Base-by-base conservation (phyloP, 2,797 vertebrate genomes). In the Diplodus puntazzo region DNA sequence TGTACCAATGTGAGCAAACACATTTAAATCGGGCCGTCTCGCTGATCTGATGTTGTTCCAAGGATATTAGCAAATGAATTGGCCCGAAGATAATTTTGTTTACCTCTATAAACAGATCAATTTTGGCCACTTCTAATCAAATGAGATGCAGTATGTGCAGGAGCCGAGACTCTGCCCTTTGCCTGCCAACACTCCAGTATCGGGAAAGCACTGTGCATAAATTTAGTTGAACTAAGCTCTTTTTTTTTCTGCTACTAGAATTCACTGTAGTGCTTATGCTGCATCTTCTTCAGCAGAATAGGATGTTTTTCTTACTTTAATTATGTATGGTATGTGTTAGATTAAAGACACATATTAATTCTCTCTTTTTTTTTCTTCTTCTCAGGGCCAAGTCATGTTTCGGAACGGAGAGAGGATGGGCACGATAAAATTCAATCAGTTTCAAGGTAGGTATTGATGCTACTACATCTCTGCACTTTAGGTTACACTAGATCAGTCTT, bases 381-480 rank as follows among this genome's bases (percentile, higher is more conserved):
- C 86, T 58, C 94, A 99, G 98, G 98, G 98, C 86, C 97, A 99
- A 96, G 98, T 99, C 91, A 98, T 99, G 95, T 99, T 99, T 95
- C 96, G 98, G 89, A 99, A 99, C 12, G 98, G 98, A 88, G 98
- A 99, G 90, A 95, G 98, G 85, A 99, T 99, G 98, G 98, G 98
- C 63, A 99, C 98, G 52, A 99, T 99, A 87, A 99, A 97, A 93
- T 99, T 99, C 93, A 98, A 97, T 1, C 98, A 99, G 82, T 99
- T 99, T 94, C 98, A 99, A 98, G 98, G 98, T 99, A 97, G 73
- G 87, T 79, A 25, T 34, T 65, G 60, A 54, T 18, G 42, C 8
- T 43, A 1, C 14, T 54, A 6, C 3, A 16, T 2, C 14, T 42
- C 4, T 55, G 3, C 18, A 75, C 11, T 23, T 43, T 7, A 55